Conservation (phyloP, 2,113 vertebrate genomes). For the Phalacrocorax carbo region DNA sequence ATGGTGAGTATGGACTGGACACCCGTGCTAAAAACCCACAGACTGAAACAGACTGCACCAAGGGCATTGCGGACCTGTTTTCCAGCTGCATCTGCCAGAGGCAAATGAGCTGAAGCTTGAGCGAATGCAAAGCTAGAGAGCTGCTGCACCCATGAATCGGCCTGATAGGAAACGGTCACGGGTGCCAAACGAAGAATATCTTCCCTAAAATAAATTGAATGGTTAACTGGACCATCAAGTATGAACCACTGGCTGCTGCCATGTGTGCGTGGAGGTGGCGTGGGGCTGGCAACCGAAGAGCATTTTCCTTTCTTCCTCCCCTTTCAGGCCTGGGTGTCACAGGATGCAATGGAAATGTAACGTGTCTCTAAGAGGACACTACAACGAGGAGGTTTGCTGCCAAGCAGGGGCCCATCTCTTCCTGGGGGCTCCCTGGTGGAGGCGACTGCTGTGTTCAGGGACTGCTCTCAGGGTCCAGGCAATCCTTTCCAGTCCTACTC, state of each 20-base stretch:
- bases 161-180: background rate
- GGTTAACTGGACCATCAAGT: background rate
- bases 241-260: accelerated
- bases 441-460: background rate
- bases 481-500: background rate
- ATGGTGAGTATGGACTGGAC: background rate
- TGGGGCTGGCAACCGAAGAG: background rate
- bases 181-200: background rate
- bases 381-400: background rate
- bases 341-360: background rate
- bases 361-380: background rate
- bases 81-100: background rate
- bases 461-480: background rate
- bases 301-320: background rate
- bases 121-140: background rate
- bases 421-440: background rate
- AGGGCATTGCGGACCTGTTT: background rate
- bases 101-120: background rate
- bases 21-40: background rate
- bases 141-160: background rate
- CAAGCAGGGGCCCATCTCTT: background rate
- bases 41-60: background rate
- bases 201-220: background rate
- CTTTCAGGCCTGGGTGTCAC: background rate
- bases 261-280: accelerated